phyloP scores from a whole-genome alignment of 1,140 invertebrate genomes.

The Diorhabda carinulata region DNA sequence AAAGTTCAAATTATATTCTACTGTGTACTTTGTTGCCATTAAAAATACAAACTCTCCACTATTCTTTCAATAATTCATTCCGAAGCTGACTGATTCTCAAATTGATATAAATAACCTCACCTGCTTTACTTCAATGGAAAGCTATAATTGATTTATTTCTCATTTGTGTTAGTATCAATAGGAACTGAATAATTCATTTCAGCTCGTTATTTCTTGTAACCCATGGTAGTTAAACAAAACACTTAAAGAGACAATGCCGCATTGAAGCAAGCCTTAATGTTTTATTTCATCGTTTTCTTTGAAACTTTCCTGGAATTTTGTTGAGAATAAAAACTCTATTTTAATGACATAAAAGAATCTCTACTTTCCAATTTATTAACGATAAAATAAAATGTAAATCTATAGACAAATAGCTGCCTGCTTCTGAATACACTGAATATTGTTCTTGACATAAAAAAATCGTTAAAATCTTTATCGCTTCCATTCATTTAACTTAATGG shows the following conservation, averaged over 20 bases:
- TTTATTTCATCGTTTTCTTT: background rate
- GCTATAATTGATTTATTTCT: too few species aligned
- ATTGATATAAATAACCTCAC: too few species aligned
- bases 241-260: background rate
- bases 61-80: too few species aligned
- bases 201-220: too few species aligned
- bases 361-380: background rate
- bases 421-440: slow-evolving; percentile 11
- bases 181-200: too few species aligned
- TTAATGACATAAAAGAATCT: background rate
- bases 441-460: slow-evolving; percentile 1
- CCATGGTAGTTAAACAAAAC: too few species aligned
- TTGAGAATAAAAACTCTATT: background rate
- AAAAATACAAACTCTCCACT: too few species aligned
- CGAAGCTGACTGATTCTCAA: too few species aligned
- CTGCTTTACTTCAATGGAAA: too few species aligned
- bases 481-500: slow-evolving; percentile 14
- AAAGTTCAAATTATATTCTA: too few species aligned
- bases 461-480: background rate
- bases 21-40: too few species aligned
- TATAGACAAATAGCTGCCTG: background rate
- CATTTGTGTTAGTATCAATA: too few species aligned
- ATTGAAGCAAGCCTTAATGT: background rate
- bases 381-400: background rate
- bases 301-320: background rate